Conservation (phyloP, 2,797 vertebrate genomes). For the Trematomus bernacchii region DNA sequence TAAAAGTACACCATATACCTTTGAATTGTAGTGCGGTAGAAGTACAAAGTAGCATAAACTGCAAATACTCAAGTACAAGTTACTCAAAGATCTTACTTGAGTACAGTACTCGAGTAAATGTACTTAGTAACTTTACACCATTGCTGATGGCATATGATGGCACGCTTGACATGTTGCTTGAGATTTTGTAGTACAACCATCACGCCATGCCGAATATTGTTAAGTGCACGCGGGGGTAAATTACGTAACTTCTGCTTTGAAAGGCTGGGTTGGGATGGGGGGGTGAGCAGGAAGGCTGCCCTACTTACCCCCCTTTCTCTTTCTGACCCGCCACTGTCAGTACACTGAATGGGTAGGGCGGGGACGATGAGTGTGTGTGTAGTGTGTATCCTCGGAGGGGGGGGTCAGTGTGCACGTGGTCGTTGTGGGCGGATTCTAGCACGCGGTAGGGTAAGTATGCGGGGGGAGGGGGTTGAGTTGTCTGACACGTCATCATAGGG, state of each 20-base stretch:
- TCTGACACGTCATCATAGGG: slow-evolving; percentile 86
- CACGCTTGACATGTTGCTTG: background rate
- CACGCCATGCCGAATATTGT: slow-evolving; percentile 49
- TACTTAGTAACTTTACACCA: too few relatives aligned
- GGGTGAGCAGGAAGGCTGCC: slow-evolving; percentile 60
- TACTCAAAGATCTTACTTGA: too few relatives aligned
- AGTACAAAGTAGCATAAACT: too few relatives aligned
- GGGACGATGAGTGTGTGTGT: slow-evolving; percentile 38
- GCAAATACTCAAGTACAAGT: too few relatives aligned
- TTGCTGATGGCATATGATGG: too few relatives aligned
- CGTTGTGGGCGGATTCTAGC: slow-evolving; percentile 73
- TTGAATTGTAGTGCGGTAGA: too few relatives aligned
- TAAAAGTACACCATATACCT: too few relatives aligned
- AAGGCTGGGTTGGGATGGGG: slow-evolving; percentile 33
- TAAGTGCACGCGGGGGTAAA: slow-evolving; percentile 67
- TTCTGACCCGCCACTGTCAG: slow-evolving; percentile 76
- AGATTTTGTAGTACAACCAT: slow-evolving; percentile 18
- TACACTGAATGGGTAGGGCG: slow-evolving; percentile 67
- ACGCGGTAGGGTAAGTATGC: slow-evolving; percentile 81
- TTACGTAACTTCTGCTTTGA: slow-evolving; percentile 82
- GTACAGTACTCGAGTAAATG: too few relatives aligned
- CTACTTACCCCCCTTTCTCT: slow-evolving; percentile 64
- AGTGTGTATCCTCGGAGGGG: slow-evolving; percentile 36
- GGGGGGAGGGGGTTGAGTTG: slow-evolving; percentile 48
- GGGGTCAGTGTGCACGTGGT: slow-evolving; percentile 85